Evolutionary conservation across 1,140 invertebrate species (phyloP).

Genomic region (Panonychus citri): DNA sequence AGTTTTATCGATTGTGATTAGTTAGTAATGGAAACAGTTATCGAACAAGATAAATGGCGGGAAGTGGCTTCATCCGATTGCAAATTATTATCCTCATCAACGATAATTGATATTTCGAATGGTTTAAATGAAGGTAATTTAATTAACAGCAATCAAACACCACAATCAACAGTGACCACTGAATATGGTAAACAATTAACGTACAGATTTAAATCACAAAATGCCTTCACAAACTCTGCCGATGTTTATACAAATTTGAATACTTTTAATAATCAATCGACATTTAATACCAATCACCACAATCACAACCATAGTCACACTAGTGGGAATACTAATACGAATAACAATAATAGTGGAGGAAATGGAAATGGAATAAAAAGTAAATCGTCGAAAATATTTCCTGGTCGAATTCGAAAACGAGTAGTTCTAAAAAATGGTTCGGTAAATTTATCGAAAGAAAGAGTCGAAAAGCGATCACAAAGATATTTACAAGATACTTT

Average conservation of each 20-base stretch:
- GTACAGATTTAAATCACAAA: neutral
- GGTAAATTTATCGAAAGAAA: constrained; percentile 71
- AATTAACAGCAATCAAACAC: no score
- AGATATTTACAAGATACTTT: constrained; percentile 39
- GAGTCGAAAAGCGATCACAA: constrained; percentile 61
- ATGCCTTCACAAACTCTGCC: neutral
- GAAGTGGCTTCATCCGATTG: no score
- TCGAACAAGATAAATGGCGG: no score
- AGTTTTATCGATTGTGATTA: no score
- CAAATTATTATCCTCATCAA: no score
- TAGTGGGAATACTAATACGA: no score
- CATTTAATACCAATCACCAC: neutral
- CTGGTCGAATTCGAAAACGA: constrained; percentile 42
- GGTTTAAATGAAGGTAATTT: no score
- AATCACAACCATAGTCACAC: no score
- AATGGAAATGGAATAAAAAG: no score
- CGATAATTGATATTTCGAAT: no score
- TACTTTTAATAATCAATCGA: neutral
- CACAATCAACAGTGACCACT: neutral
- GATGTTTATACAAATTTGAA: neutral
- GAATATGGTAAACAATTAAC: neutral
- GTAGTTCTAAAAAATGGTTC: constrained; percentile 83
- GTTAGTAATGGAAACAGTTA: no score
- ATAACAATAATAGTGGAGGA: no score
- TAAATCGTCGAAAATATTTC: constrained; percentile 6